Evolutionary conservation across 2,888 invertebrate species (phyloP).

Genomic region (Ceraclea dissimilis): DNA sequence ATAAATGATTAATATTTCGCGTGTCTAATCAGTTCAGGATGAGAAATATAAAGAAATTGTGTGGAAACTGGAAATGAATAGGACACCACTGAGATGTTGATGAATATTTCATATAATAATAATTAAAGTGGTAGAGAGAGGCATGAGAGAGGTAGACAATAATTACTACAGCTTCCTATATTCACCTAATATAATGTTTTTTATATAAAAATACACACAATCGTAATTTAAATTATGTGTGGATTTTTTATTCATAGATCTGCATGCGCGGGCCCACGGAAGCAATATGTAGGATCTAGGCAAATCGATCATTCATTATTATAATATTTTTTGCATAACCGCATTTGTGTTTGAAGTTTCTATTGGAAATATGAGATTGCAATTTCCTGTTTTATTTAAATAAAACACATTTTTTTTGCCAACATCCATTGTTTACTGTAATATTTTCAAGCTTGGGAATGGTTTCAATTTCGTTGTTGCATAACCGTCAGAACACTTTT

Average conservation of each 20-base stretch:
- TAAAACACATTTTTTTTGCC: slow-evolving; percentile 22
- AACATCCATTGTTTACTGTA: slow-evolving; percentile 20
- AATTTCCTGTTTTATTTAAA: slow-evolving; percentile 24
- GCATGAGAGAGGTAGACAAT: too few relatives aligned
- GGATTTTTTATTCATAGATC: too few relatives aligned
- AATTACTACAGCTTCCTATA: too few relatives aligned
- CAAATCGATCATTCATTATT: slow-evolving; percentile 11
- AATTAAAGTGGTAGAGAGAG: too few relatives aligned
- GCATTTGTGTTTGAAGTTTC: slow-evolving; percentile 9
- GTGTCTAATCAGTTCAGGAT: background rate
- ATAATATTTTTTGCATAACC: slow-evolving; percentile 16
- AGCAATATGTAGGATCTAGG: background rate
- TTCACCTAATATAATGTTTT: too few relatives aligned
- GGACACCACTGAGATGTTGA: slow-evolving; percentile 1
- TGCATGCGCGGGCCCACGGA: background rate
- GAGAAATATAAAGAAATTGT: background rate
- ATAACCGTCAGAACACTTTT: slow-evolving; percentile 22
- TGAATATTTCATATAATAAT: background rate
- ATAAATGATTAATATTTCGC: too few relatives aligned
- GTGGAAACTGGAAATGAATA: background rate
- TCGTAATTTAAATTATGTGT: too few relatives aligned
- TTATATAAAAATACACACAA: too few relatives aligned
- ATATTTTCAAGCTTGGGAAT: slow-evolving; percentile 16
- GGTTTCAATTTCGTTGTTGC: slow-evolving; percentile 20
- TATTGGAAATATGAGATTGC: slow-evolving; percentile 17